Evolutionary conservation across 2,888 invertebrate genomes (phyloP), one percentile per base, ranked within the genome.

Genomic region (Alloscopus bannaensis): DNA sequence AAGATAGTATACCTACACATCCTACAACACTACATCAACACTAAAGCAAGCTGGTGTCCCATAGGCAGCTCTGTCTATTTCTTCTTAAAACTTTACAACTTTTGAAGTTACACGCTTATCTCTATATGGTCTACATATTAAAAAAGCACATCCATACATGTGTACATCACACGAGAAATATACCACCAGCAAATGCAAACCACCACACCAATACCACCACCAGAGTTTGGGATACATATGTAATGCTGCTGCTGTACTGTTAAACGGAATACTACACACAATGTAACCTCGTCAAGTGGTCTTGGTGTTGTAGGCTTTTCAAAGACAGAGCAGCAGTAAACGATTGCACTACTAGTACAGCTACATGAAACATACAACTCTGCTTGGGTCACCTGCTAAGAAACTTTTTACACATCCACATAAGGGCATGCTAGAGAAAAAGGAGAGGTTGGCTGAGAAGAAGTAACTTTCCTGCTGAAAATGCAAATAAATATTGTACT

Each of bases 331-430:
- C 36, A 36, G 36, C 6, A 13, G 36, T 8, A 13, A 13, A 36
- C 8, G 36, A 36, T 36, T 8, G 36, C 1, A 47, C 11, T 47
- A 29, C n/a, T 13, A 3, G n/a, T 31, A 60, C 20, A 45, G 36
- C 55, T 26, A 24, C 47, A 47, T 47, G n/a, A 24, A 42, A 6
- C 40, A 42, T 31, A 66, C 29, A 31, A 66, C 29, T 52, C 18
- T 66, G 52, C 66, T 66, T 69, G 68, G 68, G 68, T 69, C 68
- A 69, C 68, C 68, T 69, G 68, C 68, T 57, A 55, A 66, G 52
- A 52, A 52, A 66, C 24, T 22, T 29, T 52, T 4, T 36, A 47
- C 47, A 66, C 36, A 64, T 45, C 52, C 66, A 52, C 50, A 66
- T 31, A 66, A 66, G 66, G 66, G 52, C 66, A 66, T 66, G 66